Percentiles rank a stretch among this genome's conserved stretches.
Conservation (phyloP, 2,797 vertebrate genomes). For the Neomorphus geoffroyi region DNA sequence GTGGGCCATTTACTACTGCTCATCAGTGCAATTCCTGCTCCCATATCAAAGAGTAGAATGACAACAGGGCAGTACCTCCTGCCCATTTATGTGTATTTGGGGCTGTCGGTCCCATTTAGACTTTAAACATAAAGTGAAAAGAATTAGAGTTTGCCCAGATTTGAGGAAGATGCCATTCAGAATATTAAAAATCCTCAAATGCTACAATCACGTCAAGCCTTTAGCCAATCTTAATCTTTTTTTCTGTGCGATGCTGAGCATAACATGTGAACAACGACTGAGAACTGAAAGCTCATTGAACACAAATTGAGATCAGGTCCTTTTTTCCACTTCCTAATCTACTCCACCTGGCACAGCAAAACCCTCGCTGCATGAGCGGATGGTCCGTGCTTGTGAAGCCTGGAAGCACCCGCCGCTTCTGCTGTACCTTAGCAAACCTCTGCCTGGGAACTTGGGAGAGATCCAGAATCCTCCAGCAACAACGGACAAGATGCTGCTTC, state of each 20-base stretch:
- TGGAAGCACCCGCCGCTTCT: background rate
- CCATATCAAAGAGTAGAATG: background rate
- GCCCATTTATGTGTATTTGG: background rate
- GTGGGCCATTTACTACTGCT: background rate
- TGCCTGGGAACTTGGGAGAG: slow-evolving; percentile 44
- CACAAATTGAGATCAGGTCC: background rate
- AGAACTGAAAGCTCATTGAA: background rate
- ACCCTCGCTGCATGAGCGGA: background rate
- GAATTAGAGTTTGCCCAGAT: background rate
- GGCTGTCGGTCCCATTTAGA: background rate
- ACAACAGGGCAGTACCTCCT: background rate
- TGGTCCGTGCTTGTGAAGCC: background rate
- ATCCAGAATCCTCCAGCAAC: slow-evolving; percentile 41
- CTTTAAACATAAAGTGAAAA: background rate
- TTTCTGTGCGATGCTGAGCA: background rate
- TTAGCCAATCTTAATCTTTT: background rate
- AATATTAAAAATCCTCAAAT: background rate
- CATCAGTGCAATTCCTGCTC: background rate
- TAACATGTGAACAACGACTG: background rate
- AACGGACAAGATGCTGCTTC: background rate
- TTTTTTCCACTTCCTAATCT: background rate
- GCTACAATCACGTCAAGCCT: background rate
- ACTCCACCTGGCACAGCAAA: background rate
- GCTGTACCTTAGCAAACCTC: slow-evolving; percentile 36
- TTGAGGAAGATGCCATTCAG: background rate